A percentile compares a stretch with the other conserved stretches of the same genome.
phyloP scores from a whole-genome alignment of 2,797 vertebrate species.

The Enteromius afrohamiltoni region DNA sequence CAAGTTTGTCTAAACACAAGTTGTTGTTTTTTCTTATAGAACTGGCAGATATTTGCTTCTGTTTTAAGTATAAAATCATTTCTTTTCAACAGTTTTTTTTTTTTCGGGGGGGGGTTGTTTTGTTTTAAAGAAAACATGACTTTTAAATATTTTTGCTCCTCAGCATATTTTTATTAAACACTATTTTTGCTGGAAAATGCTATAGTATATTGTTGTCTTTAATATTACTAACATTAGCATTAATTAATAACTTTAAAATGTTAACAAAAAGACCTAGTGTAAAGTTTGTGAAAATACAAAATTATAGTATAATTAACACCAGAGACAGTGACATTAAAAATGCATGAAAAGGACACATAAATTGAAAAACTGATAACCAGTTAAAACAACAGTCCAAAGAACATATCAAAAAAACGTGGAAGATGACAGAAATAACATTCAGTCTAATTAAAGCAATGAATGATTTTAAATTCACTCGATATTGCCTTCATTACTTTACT shows the following conservation, averaged over 20 bases:
- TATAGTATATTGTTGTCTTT: not conserved
- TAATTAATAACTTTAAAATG: not conserved
- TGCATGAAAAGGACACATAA: not conserved
- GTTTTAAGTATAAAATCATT: not conserved
- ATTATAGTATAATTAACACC: not conserved
- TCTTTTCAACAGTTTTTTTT: too few relatives aligned
- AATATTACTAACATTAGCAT: not conserved
- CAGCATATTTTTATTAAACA: not conserved
- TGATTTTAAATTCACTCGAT: not conserved
- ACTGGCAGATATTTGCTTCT: not conserved
- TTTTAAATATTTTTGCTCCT: not conserved
- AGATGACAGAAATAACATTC: not conserved
- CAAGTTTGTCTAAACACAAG: too few relatives aligned
- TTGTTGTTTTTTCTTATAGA: too few relatives aligned
- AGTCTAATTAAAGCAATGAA: not conserved
- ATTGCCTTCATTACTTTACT: not conserved
- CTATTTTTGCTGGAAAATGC: not conserved
- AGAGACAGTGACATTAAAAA: not conserved
- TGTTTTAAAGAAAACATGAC: not conserved
- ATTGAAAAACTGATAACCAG: not conserved
- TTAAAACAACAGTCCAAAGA: not conserved
- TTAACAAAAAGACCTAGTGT: not conserved
- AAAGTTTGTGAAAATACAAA: not conserved
- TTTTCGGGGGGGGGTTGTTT: too few relatives aligned
- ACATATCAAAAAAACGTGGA: not conserved